Evolutionary conservation across 2,888 invertebrate species (phyloP).

Genomic region (Sphaerophoria rueppellii): DNA sequence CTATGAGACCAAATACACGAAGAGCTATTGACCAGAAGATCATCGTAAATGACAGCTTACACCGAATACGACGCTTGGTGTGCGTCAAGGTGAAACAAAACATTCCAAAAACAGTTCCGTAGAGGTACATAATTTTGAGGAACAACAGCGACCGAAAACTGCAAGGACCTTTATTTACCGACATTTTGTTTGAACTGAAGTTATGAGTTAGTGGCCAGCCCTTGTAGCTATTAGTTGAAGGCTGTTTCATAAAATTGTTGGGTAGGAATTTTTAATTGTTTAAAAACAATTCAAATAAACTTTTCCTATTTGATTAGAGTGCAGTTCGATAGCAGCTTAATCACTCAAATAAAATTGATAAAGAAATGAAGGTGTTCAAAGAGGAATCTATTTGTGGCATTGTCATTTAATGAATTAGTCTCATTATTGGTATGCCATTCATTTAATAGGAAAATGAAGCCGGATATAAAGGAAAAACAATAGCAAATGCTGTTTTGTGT

Average conservation of each 20-base stretch:
- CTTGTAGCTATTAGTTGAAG: not conserved
- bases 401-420: no score
- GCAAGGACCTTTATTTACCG: not conserved
- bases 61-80: not conserved
- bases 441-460: no score
- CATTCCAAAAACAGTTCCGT: slow-evolving; percentile 5
- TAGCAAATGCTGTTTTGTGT: no score
- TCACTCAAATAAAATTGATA: no score
- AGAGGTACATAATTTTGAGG: slow-evolving; percentile 8
- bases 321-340: no score
- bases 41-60: not conserved
- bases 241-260: not conserved
- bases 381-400: no score
- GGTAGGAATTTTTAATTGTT: not conserved
- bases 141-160: not conserved
- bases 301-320: no score
- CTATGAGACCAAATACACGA: not conserved
- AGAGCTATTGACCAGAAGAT: slow-evolving; percentile 10
- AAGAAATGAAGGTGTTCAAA: no score
- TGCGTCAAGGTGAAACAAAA: not conserved
- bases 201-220: no score
- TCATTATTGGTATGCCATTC: no score
- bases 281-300: not conserved
- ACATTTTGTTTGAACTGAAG: slow-evolving; percentile 5
- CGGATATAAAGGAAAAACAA: no score